A percentile compares a stretch with the other conserved stretches of the same genome.
phyloP scores from a whole-genome alignment of 2,113 vertebrate genomes.

The Chloropsis hardwickii region DNA sequence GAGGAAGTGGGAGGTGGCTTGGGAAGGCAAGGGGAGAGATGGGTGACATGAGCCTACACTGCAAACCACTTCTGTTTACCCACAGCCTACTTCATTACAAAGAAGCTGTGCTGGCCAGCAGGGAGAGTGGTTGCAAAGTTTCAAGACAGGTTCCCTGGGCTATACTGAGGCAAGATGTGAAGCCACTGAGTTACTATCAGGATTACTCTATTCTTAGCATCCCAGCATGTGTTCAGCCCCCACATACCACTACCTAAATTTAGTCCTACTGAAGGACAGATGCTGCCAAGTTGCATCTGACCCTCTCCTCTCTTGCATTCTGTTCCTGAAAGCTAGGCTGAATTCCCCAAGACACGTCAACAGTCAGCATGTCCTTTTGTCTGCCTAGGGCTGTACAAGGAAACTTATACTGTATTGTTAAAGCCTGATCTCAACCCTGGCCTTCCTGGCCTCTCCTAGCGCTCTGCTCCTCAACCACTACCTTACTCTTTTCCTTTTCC shows the following conservation, averaged over 20 bases:
- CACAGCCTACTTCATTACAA: neutral
- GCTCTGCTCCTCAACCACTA: neutral
- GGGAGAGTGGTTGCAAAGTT: neutral
- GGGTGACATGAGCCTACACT: neutral
- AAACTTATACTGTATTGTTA: neutral
- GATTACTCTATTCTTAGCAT: constrained; percentile 53
- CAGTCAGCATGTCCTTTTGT: neutral
- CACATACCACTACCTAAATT: constrained; percentile 47
- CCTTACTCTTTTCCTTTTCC: neutral
- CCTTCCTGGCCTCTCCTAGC: neutral
- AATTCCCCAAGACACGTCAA: neutral
- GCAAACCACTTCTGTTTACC: neutral
- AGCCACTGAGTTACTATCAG: constrained; percentile 23
- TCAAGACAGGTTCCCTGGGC: neutral
- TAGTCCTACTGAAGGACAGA: constrained; percentile 33
- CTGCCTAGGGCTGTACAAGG: neutral
- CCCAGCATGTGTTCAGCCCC: neutral
- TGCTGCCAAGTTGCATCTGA: constrained; percentile 40
- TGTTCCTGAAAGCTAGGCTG: constrained; percentile 5
- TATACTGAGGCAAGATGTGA: neutral
- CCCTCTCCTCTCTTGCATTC: constrained; percentile 28
- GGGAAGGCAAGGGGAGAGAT: neutral
- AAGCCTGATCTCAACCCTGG: neutral
- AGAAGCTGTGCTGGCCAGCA: neutral
- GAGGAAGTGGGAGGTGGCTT: neutral